Percentiles rank a stretch among this genome's conserved stretches.
These are phyloP conservation scores for Papilio dardanus DNA, from an alignment of 1,140 invertebrate genomes.

Conservation along the genomic window DNA sequence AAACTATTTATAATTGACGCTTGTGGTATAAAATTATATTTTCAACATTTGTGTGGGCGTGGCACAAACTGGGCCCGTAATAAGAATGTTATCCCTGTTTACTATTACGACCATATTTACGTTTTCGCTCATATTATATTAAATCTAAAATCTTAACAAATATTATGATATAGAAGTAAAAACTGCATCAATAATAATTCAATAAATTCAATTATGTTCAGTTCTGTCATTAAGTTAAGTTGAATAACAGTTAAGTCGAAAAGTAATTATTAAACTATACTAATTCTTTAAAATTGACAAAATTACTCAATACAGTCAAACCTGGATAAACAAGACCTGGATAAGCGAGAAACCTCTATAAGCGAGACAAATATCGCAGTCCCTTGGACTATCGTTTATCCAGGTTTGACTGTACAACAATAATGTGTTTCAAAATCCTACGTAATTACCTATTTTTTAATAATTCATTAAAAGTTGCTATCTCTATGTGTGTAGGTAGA, in stretches of 20 bases:
- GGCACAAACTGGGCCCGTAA: background rate
- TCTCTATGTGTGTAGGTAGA: slow-evolving; percentile 88
- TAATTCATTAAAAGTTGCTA: background rate
- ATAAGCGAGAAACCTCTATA: too few relatives aligned
- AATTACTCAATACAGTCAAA: too few relatives aligned
- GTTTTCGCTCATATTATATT: slow-evolving; percentile 2
- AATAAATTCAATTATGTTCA: too few relatives aligned
- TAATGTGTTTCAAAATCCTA: background rate
- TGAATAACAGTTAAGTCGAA: too few relatives aligned
- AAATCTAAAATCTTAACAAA: background rate
- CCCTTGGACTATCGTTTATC: too few relatives aligned
- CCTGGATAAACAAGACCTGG: too few relatives aligned
- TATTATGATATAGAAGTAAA: background rate
- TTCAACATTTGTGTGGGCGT: slow-evolving; percentile 36
- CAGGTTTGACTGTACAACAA: too few relatives aligned
- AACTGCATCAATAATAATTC: background rate
- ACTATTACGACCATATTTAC: slow-evolving; percentile 15
- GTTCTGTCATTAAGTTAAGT: too few relatives aligned
- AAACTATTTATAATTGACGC: slow-evolving; percentile 46
- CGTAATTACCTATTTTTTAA: background rate
- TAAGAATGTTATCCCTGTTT: background rate
- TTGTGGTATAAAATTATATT: slow-evolving; percentile 19
- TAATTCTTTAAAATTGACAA: too few relatives aligned
- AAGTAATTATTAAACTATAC: too few relatives aligned
- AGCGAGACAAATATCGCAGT: too few relatives aligned